Evolutionary conservation across 2,797 vertebrate genomes (phyloP).

Genomic region (Sebastolobus altivelis): DNA sequence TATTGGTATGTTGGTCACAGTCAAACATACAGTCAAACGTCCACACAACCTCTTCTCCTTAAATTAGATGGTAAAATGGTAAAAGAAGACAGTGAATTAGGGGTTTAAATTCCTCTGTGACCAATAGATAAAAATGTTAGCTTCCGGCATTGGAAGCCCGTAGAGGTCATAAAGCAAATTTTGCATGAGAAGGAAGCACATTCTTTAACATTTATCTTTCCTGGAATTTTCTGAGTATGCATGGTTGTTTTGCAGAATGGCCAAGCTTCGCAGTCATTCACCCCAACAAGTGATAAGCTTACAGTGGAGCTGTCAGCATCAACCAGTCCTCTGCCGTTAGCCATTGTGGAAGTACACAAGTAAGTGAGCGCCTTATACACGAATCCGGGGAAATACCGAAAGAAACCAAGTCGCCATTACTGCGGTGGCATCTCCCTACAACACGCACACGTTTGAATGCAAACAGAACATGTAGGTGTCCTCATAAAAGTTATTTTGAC

Average conservation of each 20-base stretch:
- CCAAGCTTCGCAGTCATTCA: neutral
- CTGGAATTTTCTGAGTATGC: neutral
- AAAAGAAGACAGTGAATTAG: neutral
- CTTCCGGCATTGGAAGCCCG: slow-evolving; percentile 5
- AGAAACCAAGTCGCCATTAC: no score
- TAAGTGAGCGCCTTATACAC: neutral
- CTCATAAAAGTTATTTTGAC: no score
- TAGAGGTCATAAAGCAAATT: slow-evolving; percentile 2
- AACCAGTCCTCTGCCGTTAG: neutral
- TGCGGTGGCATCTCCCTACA: no score
- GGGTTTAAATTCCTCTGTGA: neutral
- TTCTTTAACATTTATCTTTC: slow-evolving; percentile 19
- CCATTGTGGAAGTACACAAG: neutral
- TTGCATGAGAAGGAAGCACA: slow-evolving; percentile 27
- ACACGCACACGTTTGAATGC: no score
- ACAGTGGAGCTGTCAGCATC: neutral
- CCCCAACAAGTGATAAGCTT: slow-evolving; percentile 13
- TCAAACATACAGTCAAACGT: neutral
- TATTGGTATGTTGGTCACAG: neutral
- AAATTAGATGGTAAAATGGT: neutral
- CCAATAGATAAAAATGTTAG: neutral
- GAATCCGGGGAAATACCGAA: no score
- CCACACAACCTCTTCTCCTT: neutral
- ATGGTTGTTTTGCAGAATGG: neutral
- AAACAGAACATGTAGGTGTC: no score